Conservation (phyloP, 2,797 vertebrate species). For the Ctenopoma kingsleyae region DNA sequence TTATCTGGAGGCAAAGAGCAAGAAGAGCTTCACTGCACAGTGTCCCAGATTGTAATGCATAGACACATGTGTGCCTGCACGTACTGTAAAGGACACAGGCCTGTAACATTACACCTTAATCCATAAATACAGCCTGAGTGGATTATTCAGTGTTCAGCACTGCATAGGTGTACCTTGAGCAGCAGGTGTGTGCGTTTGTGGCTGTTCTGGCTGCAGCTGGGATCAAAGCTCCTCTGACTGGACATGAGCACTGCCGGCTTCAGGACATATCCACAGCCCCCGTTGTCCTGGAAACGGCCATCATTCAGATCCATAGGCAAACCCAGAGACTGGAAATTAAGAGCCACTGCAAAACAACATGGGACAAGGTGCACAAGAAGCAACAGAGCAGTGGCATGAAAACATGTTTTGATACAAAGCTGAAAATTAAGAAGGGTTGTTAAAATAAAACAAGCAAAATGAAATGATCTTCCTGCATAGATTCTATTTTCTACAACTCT, state of each 20-base stretch:
- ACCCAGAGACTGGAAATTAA: slow-evolving; percentile 91
- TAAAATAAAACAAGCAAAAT: slow-evolving; percentile 32
- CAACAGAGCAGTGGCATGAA: slow-evolving; percentile 1
- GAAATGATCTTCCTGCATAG: slow-evolving; percentile 28
- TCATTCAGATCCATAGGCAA: slow-evolving; percentile 89
- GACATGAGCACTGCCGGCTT: slow-evolving; percentile 87
- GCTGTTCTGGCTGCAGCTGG: slow-evolving; percentile 54
- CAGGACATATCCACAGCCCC: slow-evolving; percentile 89
- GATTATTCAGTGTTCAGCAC: slow-evolving; percentile 25
- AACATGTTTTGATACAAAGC: slow-evolving; percentile 10
- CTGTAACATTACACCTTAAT: slow-evolving; percentile 47
- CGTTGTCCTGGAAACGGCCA: slow-evolving; percentile 92
- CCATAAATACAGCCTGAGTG: slow-evolving; percentile 42
- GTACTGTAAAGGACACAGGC: slow-evolving; percentile 14
- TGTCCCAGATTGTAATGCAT: slow-evolving; percentile 27
- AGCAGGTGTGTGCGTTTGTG: slow-evolving; percentile 78
- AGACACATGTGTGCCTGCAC: slow-evolving; percentile 24
- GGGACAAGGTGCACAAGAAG: slow-evolving; percentile 22
- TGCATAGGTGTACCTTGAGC: slow-evolving; percentile 84
- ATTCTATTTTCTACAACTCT: slow-evolving; percentile 27
- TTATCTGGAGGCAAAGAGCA: slow-evolving; percentile 44
- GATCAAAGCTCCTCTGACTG: slow-evolving; percentile 74
- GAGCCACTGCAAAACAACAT: slow-evolving; percentile 85
- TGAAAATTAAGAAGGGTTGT: slow-evolving; percentile 36
- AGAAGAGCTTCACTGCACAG: slow-evolving; percentile 49